Base-by-base conservation (phyloP, 53 echinoderm and acorn worm genomes). In the Echinarachnius parma region DNA sequence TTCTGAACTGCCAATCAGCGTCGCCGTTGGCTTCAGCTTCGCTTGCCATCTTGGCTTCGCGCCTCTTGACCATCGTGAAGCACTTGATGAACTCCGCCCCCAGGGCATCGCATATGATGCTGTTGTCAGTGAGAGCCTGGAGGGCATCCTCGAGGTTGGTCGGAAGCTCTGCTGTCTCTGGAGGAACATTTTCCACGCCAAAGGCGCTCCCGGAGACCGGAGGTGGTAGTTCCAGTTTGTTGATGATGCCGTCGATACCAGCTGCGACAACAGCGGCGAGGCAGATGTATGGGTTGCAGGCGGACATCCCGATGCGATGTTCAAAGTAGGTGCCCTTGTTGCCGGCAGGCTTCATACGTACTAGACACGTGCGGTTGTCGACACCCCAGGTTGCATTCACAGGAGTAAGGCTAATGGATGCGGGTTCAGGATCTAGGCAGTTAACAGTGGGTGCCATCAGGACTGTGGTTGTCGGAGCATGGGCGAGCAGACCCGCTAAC, bases 241-340 rank as follows among this genome's bases (percentile, higher is more conserved):
- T 42, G 8, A 34, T 33, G n/a, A n/a, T n/a, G n/a, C n/a, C n/a
- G n/a, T n/a, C n/a, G n/a, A n/a, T n/a, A n/a, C n/a, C n/a, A n/a
- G 21, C 33, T 61, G 31, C 72, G 13, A 71, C 29, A 24, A 11
- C 34, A 28, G 53, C 72, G 4, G 72, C 72, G 2, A 71, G 9
- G 22, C 19, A 30, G 4, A 71, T n/a, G 28, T 71, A 71, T 27
- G 72, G 72, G 23, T 71, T 71, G 4, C 23, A 30, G 4, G 31
- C 72, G 18, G 72, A 52, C 18, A 30, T 22, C 3, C 72, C 69
- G 16, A 71, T 2, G 9, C 72, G 37, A 24, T 76, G 39, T 26
- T 76, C 76, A 11, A 76, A n/a, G 54, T 76, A 60, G 4, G 76
- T 76, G 10, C 75, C 75, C 7, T 31, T 3, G 9, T 76, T 60